Evolutionary conservation across 1,140 invertebrate genomes (phyloP).

Genomic region (Panagrolaimus sp.): DNA sequence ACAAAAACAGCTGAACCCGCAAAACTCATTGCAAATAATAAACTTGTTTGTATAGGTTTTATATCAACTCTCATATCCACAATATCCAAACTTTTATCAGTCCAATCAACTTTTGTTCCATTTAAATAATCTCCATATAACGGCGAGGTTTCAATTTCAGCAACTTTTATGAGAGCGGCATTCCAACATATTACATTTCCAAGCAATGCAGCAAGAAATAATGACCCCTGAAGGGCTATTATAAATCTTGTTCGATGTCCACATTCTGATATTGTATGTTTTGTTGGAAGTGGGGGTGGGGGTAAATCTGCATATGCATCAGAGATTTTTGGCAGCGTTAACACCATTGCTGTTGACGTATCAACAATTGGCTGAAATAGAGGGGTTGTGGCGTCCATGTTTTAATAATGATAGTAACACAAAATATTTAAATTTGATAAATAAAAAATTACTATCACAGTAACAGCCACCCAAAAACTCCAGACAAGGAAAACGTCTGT

Average conservation of each 20-base stretch:
- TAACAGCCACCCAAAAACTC: too few relatives aligned
- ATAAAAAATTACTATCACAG: too few relatives aligned
- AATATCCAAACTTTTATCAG: not conserved
- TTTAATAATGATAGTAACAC: too few relatives aligned
- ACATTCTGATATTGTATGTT: too few relatives aligned
- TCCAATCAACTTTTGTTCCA: not conserved
- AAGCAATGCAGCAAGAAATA: not conserved
- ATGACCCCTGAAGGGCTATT: not conserved
- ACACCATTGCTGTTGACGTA: too few relatives aligned
- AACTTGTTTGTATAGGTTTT: slow-evolving; percentile 3
- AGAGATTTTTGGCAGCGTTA: too few relatives aligned
- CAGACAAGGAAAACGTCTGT: too few relatives aligned
- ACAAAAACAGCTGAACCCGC: not conserved
- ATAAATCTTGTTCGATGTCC: not conserved
- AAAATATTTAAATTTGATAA: too few relatives aligned
- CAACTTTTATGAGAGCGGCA: not conserved
- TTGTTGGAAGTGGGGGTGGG: too few relatives aligned
- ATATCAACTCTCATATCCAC: not conserved
- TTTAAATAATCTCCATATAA: not conserved
- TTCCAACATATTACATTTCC: slow-evolving; percentile 12
- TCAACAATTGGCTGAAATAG: too few relatives aligned
- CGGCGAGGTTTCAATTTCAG: not conserved
- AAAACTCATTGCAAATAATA: slow-evolving; percentile 3
- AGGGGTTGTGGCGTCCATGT: too few relatives aligned
- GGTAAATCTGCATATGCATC: too few relatives aligned